Evolutionary conservation across 2,888 invertebrate genomes (phyloP), one percentile per base, ranked within the genome.

Genomic region (Cataglyphis rosenhaueri): DNA sequence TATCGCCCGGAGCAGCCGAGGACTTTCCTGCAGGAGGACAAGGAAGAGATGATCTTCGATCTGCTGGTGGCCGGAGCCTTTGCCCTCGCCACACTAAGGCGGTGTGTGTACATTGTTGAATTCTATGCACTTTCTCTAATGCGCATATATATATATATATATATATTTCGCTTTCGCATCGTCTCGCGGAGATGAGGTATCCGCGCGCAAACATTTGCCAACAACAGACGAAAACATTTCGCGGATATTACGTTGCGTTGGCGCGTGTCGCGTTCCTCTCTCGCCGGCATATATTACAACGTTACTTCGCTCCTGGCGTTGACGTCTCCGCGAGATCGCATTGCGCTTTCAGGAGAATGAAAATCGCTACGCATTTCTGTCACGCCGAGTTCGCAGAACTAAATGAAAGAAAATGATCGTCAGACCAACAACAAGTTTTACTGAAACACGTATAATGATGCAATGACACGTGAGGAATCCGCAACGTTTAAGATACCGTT

Each of bases 101-200:
- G 94, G 94, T 94, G 94, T 94, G 94, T 94, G 94, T 94, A 94
- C 94, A 94, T 94, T 93, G 92, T 91, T 94, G 89, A 92, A 92
- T 93, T 91, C 90, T 92, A 89, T 90, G 85, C 84, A 88, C 84
- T 89, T 91, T 90, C 88, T 73, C 78, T 87, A 71, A 86, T 78
- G 44, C 59, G 66, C 73, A 81, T 79, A 62, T 68, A 21, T 41
- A 32, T 32, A 32, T 32, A 32, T 32, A 32, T 32, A 62, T 68
- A 21, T 68, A 9, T 25, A 52, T 59, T 15, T 41, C 35, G 21
- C 25, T 74, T 68, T 52, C 81, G 55, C 70, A 65, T 32, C 66
- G 55, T 44, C 68, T 59, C 68, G 59, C 78, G 44, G 55, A 57
- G 57, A 59, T 32, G 78, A 68, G 44, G 18, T 68, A 68, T 78